Percentiles rank a stretch among this genome's conserved stretches.
These are phyloP conservation scores for Cynoglossus semilaevis DNA, from an alignment of 2,113 vertebrate species.

Conservation along the genomic window DNA sequence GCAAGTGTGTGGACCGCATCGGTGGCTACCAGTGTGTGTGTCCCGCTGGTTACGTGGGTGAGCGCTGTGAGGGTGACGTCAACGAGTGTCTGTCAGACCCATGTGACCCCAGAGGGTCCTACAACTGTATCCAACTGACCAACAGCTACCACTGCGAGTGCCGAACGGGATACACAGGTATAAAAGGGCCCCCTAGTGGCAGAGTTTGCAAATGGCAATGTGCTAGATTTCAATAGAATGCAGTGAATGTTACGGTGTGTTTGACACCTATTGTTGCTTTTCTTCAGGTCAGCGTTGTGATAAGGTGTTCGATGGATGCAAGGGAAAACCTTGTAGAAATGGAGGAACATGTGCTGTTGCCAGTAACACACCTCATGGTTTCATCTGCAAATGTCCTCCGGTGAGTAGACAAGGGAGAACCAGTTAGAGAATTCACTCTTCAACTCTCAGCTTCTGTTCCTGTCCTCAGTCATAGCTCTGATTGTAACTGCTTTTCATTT, in stretches of 20 bases:
- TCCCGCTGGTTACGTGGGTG: conserved; percentile 90
- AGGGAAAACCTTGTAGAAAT: conserved; percentile 86
- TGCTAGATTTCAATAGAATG: not conserved
- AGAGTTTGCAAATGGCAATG: too few relatives aligned
- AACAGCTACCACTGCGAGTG: conserved; percentile 97
- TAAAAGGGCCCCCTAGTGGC: not conserved
- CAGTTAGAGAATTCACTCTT: not conserved
- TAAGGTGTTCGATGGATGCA: conserved; percentile 89
- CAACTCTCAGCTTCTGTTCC: not conserved
- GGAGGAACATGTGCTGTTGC: conserved; percentile 91
- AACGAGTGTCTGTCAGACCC: conserved; percentile 98
- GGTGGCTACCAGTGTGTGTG: conserved; percentile 93
- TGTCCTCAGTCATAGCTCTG: not conserved
- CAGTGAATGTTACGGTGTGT: not conserved
- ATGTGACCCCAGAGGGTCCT: conserved; percentile 88
- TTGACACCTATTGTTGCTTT: not conserved
- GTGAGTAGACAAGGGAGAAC: conserved; percentile 70
- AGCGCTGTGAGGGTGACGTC: conserved; percentile 95
- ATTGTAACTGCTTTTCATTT: conserved; percentile 6
- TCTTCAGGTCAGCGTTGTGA: conserved; percentile 89
- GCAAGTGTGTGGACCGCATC: conserved; percentile 89
- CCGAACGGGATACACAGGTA: conserved; percentile 89
- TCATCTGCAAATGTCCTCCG: conserved; percentile 93
- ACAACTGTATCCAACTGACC: conserved; percentile 94
- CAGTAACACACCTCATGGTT: conserved; percentile 90